phyloP scores from a whole-genome alignment of 92 coral and sea anemone genomes.

The Porites divaricata region DNA sequence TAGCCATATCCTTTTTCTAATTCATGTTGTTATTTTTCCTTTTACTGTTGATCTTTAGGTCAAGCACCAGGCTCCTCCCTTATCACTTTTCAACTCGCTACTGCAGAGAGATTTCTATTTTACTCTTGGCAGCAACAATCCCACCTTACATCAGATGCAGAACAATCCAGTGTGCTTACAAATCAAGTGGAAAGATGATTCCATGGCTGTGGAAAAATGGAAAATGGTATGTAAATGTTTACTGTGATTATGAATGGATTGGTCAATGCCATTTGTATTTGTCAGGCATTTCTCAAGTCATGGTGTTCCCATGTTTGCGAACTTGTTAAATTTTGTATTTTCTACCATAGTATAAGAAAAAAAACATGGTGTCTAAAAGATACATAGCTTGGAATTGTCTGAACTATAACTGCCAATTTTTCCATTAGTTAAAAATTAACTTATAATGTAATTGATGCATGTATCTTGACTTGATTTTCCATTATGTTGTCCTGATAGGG shows the following conservation, averaged over 20 bases:
- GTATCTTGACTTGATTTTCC: background rate
- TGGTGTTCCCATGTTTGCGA: too few species aligned
- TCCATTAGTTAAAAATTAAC: too few species aligned
- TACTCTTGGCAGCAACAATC: constrained; percentile 63
- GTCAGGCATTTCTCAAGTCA: too few species aligned
- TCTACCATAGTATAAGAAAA: too few species aligned
- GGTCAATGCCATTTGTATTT: background rate
- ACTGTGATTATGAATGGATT: background rate
- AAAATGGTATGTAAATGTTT: constrained; percentile 62
- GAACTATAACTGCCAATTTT: too few species aligned
- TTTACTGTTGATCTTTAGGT: constrained; percentile 33
- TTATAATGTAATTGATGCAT: too few species aligned
- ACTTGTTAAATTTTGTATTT: too few species aligned
- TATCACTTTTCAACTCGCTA: constrained; percentile 44
- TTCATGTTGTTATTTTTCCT: background rate
- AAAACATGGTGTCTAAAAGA: too few species aligned
- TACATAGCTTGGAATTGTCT: too few species aligned
- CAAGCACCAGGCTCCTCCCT: constrained; percentile 37
- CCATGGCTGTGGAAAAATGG: constrained; percentile 62
- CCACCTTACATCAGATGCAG: constrained; percentile 60
- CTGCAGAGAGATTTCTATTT: constrained; percentile 84
- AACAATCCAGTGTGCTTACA: constrained; percentile 75
- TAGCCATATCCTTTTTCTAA: background rate
- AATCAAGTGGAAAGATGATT: constrained; percentile 78
- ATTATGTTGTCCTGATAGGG: constrained; percentile 46